Evolutionary conservation across 2,797 vertebrate genomes (phyloP).

Genomic region (Tachyglossus aculeatus): DNA sequence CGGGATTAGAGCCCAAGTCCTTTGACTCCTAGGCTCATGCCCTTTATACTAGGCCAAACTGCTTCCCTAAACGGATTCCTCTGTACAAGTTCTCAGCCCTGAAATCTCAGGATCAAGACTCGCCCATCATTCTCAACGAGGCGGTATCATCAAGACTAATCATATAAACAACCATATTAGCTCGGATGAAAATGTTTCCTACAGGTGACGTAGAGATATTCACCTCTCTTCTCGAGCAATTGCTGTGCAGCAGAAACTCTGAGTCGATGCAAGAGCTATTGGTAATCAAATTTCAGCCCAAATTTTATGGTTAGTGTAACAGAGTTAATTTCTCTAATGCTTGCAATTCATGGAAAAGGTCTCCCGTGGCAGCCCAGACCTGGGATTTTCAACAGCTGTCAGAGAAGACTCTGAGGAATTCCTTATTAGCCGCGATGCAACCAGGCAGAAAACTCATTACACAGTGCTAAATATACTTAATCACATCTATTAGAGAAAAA

Average conservation of each 20-base stretch:
- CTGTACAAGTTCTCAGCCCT: too few species aligned
- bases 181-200: neutral
- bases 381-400: conserved; percentile 82
- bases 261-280: conserved; percentile 64
- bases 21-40: too few species aligned
- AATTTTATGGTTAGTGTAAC: conserved; percentile 82
- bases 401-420: conserved; percentile 80
- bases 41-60: too few species aligned
- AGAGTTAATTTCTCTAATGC: conserved; percentile 81
- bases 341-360: conserved; percentile 73
- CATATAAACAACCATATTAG: neutral
- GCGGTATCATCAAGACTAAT: too few species aligned
- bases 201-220: neutral
- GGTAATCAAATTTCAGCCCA: conserved; percentile 81
- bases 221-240: conserved; percentile 5
- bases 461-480: conserved; percentile 98
- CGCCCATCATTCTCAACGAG: too few species aligned
- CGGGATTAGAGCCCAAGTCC: too few species aligned
- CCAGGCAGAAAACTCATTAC: conserved; percentile 99
- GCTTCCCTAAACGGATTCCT: too few species aligned
- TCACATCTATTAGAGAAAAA: conserved; percentile 95
- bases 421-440: conserved; percentile 96
- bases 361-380: conserved; percentile 68
- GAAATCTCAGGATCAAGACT: too few species aligned
- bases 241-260: conserved; percentile 1